Base-by-base conservation (phyloP, 2,888 invertebrate genomes). In the Ormyrus labotus region DNA sequence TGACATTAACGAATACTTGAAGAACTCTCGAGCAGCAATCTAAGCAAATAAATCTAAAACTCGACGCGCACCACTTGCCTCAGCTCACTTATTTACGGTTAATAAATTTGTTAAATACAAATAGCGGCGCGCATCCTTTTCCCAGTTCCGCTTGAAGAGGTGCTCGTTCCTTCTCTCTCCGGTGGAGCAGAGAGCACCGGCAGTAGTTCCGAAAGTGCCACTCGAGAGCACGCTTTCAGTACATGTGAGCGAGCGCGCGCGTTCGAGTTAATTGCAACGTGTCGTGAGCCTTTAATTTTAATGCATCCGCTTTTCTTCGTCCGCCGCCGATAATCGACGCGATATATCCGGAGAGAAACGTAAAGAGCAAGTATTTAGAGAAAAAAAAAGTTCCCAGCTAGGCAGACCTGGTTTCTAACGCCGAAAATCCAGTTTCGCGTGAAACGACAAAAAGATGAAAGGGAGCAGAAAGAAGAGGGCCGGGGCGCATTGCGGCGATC, bases 191-290 rank as follows among this genome's bases (percentile, higher is more conserved):
- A 19, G 19, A 5, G 34, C 10, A 34, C 45, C 19, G 19, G 19
- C 19, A n/a, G 6, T 8, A 13, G 10, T 50, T 45, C 13, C 4
- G 50, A 6, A 61, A 60, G 68, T 68, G 68, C 67, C 68, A 69
- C 61, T 76, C 47, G 75, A 76, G 48, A 13, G 13, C 19, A 11
- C 50, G 61, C 34, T 47, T 61, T 51, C 19, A 19, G 19, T 19
- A 1, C 19, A 19, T 19, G 19, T 13, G 77, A 57, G 64, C 13
- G 13, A 10, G 58, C 51, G 50, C 19, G 1, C 2, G 19, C 19
- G 19, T 19, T 19, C 65, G 51, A 53, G 71, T 34, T 78, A 78
- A 78, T 78, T 71, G 65, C 78, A n/a, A 51, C 8, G 55, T 64
- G 69, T 8, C 13, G 53, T 9, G 53, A 63, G 50, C 72, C 19